Percentiles rank a stretch among this genome's conserved stretches.
Evolutionary conservation across 2,797 vertebrate species (phyloP).

Genomic region (Sebastes minor): DNA sequence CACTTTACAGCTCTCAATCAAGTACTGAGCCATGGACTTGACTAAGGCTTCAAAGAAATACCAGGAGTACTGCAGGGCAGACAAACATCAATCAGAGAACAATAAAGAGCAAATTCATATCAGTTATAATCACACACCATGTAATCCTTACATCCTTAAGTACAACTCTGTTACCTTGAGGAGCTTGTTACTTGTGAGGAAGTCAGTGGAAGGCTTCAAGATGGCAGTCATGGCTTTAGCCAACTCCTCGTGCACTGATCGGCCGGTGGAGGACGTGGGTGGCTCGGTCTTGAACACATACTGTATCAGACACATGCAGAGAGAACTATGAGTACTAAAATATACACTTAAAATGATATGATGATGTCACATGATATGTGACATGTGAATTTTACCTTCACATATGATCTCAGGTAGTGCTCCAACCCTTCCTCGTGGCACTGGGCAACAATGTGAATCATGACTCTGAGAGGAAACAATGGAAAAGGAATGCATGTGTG

Average conservation of each 20-base stretch:
- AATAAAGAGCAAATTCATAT: constrained; percentile 1
- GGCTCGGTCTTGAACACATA: constrained; percentile 95
- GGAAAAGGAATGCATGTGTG: neutral
- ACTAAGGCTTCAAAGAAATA: constrained; percentile 98
- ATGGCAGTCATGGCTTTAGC: constrained; percentile 97
- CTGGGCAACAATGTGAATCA: constrained; percentile 97
- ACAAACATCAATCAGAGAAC: constrained; percentile 48
- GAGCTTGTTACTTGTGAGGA: constrained; percentile 97
- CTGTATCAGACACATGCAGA: constrained; percentile 69
- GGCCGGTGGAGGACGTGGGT: constrained; percentile 76
- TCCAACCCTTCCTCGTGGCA: constrained; percentile 98
- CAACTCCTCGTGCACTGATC: constrained; percentile 94
- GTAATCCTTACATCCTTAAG: neutral
- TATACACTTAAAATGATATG: neutral
- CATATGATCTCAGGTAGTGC: constrained; percentile 95
- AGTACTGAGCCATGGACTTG: constrained; percentile 98
- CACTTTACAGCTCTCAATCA: constrained; percentile 95
- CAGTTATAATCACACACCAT: constrained; percentile 1
- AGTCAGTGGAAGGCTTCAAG: constrained; percentile 96
- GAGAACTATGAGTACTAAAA: neutral
- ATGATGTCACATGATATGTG: no score
- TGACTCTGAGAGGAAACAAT: constrained; percentile 84
- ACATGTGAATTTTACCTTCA: constrained; percentile 84
- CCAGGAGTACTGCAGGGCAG: constrained; percentile 93
- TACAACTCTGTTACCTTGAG: constrained; percentile 88